Evolutionary conservation across 2,888 invertebrate species (phyloP).

Genomic region (Cephus spinipes): DNA sequence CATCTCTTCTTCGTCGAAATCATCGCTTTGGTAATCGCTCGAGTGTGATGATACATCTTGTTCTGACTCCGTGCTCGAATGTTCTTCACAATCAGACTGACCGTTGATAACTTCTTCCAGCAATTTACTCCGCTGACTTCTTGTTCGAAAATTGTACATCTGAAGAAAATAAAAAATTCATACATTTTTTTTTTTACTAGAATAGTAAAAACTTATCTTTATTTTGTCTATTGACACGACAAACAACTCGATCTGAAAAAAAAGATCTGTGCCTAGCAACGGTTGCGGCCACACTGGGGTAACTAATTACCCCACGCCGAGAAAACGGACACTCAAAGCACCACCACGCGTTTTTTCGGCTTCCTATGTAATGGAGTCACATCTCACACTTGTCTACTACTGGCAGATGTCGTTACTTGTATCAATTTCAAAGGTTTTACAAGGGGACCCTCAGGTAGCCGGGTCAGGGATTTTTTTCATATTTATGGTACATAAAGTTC

Average conservation of each 20-base stretch:
- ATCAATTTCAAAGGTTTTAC: slow-evolving; percentile 9
- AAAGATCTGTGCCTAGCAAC: neutral
- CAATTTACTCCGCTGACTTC: slow-evolving; percentile 9
- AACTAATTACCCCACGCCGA: neutral
- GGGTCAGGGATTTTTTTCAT: too few relatives aligned
- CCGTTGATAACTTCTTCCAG: slow-evolving; percentile 10
- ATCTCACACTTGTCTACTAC: slow-evolving; percentile 9
- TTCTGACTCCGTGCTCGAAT: neutral
- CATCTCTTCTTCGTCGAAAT: neutral
- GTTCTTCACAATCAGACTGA: neutral
- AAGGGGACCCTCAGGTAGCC: too few relatives aligned
- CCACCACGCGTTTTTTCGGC: neutral
- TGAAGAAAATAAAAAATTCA: slow-evolving; percentile 14
- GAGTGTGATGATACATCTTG: slow-evolving; percentile 1
- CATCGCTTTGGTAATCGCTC: slow-evolving; percentile 3
- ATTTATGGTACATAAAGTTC: too few relatives aligned
- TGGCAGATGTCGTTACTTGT: slow-evolving; percentile 7
- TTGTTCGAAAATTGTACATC: slow-evolving; percentile 16
- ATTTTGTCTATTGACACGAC: neutral
- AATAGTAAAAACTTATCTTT: slow-evolving; percentile 1
- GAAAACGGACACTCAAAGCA: slow-evolving; percentile 1
- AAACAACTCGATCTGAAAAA: neutral
- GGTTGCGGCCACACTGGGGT: slow-evolving; percentile 6
- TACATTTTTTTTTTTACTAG: slow-evolving; percentile 6
- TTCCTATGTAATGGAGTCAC: neutral